Percentiles rank a stretch among this genome's conserved stretches.
Conservation (phyloP, 2,888 invertebrate genomes). For the Zygogramma bicolorata region DNA sequence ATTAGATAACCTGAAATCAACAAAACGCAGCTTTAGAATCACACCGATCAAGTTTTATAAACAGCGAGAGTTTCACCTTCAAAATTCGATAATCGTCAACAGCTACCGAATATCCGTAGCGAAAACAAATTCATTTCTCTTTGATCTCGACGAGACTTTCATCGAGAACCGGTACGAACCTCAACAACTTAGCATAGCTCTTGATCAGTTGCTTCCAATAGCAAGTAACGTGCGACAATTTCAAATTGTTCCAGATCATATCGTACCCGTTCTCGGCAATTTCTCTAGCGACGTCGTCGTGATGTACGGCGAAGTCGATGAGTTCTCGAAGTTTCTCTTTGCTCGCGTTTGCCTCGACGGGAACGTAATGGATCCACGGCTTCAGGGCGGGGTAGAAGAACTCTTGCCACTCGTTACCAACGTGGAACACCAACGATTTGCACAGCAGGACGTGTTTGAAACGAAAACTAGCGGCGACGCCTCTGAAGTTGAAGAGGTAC, state of each 20-base stretch:
- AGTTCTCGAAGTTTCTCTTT: constrained; percentile 79
- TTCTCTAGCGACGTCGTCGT: constrained; percentile 79
- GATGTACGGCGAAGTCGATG: constrained; percentile 79
- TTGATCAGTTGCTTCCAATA: constrained; percentile 87
- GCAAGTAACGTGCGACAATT: constrained; percentile 84
- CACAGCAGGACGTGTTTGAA: constrained; percentile 95
- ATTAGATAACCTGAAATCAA: too few species aligned
- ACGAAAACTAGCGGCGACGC: constrained; percentile 97
- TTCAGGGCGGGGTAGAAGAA: constrained; percentile 92
- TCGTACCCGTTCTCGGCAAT: constrained; percentile 87
- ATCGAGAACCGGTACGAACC: constrained; percentile 74
- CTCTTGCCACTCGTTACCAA: constrained; percentile 94
- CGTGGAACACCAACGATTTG: constrained; percentile 92
- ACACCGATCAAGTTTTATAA: too few species aligned
- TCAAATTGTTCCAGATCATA: constrained; percentile 86
- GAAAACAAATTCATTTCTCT: constrained; percentile 17
- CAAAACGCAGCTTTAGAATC: too few species aligned
- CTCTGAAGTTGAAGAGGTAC: constrained; percentile 95
- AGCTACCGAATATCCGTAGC: too few species aligned
- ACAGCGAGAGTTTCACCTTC: too few species aligned
- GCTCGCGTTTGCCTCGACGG: constrained; percentile 75
- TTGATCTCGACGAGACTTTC: constrained; percentile 70
- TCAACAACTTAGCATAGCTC: constrained; percentile 80
- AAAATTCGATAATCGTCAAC: too few species aligned
- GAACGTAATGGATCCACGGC: constrained; percentile 97